Evolutionary conservation across 53 echinoderm and acorn worm species (phyloP).

Genomic region (Mesocentrotus franciscanus): DNA sequence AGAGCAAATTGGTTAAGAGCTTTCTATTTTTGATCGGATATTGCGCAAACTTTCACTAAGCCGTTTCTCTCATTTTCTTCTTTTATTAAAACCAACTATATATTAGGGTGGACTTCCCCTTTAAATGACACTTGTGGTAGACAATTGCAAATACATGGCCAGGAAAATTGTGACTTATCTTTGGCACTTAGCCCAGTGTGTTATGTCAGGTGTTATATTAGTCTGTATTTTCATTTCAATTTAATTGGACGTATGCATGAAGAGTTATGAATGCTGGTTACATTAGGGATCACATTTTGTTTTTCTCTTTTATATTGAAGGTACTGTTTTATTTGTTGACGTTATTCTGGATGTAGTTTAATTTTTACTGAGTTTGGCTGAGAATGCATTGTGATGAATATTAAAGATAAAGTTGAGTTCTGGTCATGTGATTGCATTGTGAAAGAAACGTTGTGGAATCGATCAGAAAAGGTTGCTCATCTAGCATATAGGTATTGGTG

Average conservation of each 20-base stretch:
- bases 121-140: not conserved
- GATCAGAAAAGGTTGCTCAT: too few relatives aligned
- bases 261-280: not conserved
- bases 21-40: too few relatives aligned
- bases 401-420: too few relatives aligned
- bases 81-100: too few relatives aligned
- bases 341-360: not conserved
- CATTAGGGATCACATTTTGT: not conserved
- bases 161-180: conserved; percentile 21
- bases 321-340: not conserved
- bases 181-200: conserved; percentile 34
- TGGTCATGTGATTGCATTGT: too few relatives aligned
- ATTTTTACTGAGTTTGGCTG: not conserved
- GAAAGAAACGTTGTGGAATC: not conserved
- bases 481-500: too few relatives aligned
- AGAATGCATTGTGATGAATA: not conserved
- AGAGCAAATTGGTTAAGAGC: too few relatives aligned
- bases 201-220: conserved; percentile 23
- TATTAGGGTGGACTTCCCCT: too few relatives aligned
- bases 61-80: too few relatives aligned
- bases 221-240: not conserved
- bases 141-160: not conserved
- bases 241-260: not conserved
- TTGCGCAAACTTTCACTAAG: too few relatives aligned
- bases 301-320: not conserved